Evolutionary conservation across 2,797 vertebrate species (phyloP).

Genomic region (Ptychobarbus kaznakovi): DNA sequence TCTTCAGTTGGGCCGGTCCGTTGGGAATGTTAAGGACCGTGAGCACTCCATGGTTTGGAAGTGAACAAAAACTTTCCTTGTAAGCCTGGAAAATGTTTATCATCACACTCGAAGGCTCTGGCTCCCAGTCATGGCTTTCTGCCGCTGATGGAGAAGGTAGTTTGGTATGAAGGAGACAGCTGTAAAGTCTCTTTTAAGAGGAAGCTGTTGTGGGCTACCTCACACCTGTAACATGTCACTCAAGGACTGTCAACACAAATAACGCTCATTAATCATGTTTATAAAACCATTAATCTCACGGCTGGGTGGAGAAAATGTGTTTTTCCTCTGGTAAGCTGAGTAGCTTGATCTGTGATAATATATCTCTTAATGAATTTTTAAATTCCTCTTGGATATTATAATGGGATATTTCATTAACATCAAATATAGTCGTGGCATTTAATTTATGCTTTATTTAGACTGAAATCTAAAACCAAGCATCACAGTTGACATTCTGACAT

Average conservation of each 20-base stretch:
- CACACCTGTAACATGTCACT: conserved; percentile 83
- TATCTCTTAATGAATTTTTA: conserved; percentile 41
- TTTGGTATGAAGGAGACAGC: conserved; percentile 64
- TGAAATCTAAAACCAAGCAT: conserved; percentile 24
- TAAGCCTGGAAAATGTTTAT: conserved; percentile 76
- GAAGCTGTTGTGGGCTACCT: conserved; percentile 49
- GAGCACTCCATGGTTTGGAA: conserved; percentile 70
- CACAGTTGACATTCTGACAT: conserved; percentile 32
- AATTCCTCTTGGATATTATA: conserved; percentile 38
- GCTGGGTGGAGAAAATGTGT: conserved; percentile 65
- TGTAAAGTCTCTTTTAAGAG: conserved; percentile 68
- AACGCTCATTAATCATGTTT: conserved; percentile 80
- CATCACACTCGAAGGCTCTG: conserved; percentile 73
- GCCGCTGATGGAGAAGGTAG: conserved; percentile 65
- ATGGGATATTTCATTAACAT: conserved; percentile 49
- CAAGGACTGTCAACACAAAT: conserved; percentile 76
- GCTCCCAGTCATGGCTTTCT: conserved; percentile 70
- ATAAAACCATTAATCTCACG: conserved; percentile 79
- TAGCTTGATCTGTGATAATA: conserved; percentile 40
- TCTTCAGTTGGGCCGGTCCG: conserved; percentile 65
- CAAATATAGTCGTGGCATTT: conserved; percentile 35
- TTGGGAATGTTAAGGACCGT: conserved; percentile 74
- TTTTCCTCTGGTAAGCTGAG: conserved; percentile 42
- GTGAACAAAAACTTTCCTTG: conserved; percentile 72
- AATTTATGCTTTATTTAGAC: conserved; percentile 33